A percentile compares a stretch with the other conserved stretches of the same genome.
phyloP scores from a whole-genome alignment of 2,888 invertebrate genomes.

The Anarsia innoxiella region DNA sequence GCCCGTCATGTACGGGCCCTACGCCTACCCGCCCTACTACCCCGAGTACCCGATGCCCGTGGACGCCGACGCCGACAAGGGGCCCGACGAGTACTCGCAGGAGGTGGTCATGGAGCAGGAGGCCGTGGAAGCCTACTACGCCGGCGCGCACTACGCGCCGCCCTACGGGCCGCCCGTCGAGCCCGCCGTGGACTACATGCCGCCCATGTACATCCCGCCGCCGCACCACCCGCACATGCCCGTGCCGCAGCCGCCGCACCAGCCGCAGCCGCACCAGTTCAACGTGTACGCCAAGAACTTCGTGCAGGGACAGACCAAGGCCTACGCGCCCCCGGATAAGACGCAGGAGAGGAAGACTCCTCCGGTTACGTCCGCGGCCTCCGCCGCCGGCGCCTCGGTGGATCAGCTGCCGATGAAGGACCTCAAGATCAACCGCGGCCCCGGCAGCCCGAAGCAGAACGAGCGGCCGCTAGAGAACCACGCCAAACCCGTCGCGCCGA shows the following conservation, averaged over 20 bases:
- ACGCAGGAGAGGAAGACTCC: slow-evolving; percentile 38
- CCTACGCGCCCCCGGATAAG: slow-evolving; percentile 42
- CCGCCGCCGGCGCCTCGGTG: slow-evolving; percentile 31
- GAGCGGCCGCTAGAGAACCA: slow-evolving; percentile 37
- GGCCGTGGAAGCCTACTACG: slow-evolving; percentile 66
- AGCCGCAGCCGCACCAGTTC: slow-evolving; percentile 64
- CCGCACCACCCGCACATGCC: slow-evolving; percentile 50
- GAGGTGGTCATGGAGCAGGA: slow-evolving; percentile 70
- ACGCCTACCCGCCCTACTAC: slow-evolving; percentile 65
- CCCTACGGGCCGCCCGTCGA: slow-evolving; percentile 56
- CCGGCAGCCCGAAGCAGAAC: slow-evolving; percentile 53
- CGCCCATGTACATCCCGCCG: slow-evolving; percentile 53
- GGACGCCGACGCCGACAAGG: slow-evolving; percentile 61
- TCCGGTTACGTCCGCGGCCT: slow-evolving; percentile 31
- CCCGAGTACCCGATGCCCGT: slow-evolving; percentile 63
- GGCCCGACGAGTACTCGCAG: slow-evolving; percentile 59
- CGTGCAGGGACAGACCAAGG: slow-evolving; percentile 53
- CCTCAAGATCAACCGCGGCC: slow-evolving; percentile 51
- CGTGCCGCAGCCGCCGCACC: slow-evolving; percentile 40
- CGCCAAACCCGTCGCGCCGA: slow-evolving; percentile 31
- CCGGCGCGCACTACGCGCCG: slow-evolving; percentile 53
- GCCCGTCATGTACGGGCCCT: slow-evolving; percentile 62
- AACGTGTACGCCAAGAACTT: slow-evolving; percentile 71
- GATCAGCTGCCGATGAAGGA: slow-evolving; percentile 63
- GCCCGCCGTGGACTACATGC: slow-evolving; percentile 60